These are phyloP conservation scores for Pseudonaja textilis DNA, from an alignment of 2,113 vertebrate species.

Conservation along the genomic window DNA sequence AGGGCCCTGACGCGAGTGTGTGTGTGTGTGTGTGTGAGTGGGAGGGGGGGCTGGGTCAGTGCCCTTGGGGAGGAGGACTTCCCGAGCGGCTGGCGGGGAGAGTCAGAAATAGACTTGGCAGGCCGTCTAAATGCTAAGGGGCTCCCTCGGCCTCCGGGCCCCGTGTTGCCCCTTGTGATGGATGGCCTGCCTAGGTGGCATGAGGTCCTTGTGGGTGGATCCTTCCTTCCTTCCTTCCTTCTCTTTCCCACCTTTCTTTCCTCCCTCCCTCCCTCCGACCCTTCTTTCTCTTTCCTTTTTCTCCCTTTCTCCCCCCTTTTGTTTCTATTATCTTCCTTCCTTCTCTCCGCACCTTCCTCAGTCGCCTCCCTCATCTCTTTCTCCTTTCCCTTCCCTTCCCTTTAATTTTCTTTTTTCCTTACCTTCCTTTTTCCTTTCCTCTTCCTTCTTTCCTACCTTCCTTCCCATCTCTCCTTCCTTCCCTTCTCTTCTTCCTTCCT, in stretches of 20 bases:
- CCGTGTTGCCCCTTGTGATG: neutral
- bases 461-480: too few relatives aligned
- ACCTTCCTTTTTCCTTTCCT: too few relatives aligned
- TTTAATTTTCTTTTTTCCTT: too few relatives aligned
- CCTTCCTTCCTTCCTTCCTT: neutral
- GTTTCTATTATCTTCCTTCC: too few relatives aligned
- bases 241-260: too few relatives aligned
- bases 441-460: too few relatives aligned
- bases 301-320: neutral
- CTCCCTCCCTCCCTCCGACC: neutral
- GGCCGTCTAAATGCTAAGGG: neutral
- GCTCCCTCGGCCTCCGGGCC: neutral
- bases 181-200: neutral
- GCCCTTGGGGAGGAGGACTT: neutral
- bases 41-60: neutral
- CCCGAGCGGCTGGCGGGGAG: constrained; percentile 55
- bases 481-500: too few relatives aligned
- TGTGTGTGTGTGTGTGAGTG: neutral
- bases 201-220: neutral
- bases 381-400: too few relatives aligned
- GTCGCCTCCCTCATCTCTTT: too few relatives aligned
- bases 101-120: constrained; percentile 54
- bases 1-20: too few relatives aligned
- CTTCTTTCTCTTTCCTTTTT: neutral
- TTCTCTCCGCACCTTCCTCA: too few relatives aligned